phyloP scores from a whole-genome alignment of 2,113 vertebrate genomes.

The Eublepharis macularius region DNA sequence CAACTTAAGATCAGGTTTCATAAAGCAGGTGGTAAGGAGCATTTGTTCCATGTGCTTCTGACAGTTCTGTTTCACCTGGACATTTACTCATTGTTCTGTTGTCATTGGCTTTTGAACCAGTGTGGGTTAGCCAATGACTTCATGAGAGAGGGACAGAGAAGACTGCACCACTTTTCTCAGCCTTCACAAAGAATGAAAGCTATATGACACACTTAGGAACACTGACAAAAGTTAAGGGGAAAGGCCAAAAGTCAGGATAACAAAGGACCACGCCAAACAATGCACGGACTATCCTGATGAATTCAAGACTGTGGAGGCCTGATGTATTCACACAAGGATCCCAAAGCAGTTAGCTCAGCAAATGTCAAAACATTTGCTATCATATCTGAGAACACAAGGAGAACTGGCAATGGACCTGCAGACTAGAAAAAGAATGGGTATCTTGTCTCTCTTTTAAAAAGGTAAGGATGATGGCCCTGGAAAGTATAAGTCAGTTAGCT shows the following conservation, averaged over 20 bases:
- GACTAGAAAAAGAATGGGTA: not conserved
- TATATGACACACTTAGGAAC: not conserved
- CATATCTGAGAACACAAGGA: not conserved
- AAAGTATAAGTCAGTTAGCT: not conserved
- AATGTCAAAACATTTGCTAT: not conserved
- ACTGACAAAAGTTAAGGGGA: constrained; percentile 3
- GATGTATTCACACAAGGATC: not conserved
- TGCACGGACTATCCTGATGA: not conserved
- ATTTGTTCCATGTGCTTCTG: constrained; percentile 24
- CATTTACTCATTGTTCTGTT: not conserved
- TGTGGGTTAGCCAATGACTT: not conserved
- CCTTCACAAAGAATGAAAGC: not conserved
- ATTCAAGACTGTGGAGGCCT: not conserved
- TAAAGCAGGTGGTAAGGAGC: constrained; percentile 38
- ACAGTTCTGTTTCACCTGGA: constrained; percentile 28
- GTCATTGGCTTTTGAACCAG: constrained; percentile 3
- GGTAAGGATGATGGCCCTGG: not conserved
- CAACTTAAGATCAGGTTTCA: constrained; percentile 39
- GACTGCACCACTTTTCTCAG: not conserved
- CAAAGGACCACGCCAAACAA: not conserved
- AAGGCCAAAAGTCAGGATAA: not conserved
- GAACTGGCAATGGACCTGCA: not conserved
- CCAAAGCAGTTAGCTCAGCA: not conserved
- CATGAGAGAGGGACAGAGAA: not conserved
- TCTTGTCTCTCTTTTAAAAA: not conserved